Base-by-base conservation (phyloP, 2,113 vertebrate genomes). In the Tichodroma muraria region DNA sequence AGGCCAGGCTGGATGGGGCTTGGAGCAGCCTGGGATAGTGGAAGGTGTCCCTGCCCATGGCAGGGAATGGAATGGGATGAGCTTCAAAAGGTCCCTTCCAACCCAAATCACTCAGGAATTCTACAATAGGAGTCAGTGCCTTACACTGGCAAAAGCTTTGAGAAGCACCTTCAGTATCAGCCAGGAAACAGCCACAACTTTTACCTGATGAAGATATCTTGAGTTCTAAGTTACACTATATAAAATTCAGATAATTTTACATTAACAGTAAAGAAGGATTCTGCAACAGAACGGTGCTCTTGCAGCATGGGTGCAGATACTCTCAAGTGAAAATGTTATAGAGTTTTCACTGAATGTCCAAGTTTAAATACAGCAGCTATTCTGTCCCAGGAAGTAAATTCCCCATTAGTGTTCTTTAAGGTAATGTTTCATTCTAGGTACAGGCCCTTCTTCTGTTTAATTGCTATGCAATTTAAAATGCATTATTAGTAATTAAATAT, bases 1-100 rank as follows among this genome's bases (percentile, higher is more conserved):
- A 54, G 73, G 28, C 72, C 54, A 69, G 45, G 23, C 0, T 86
- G 63, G 28, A 61, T 9, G 3, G 28, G 53, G 17, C 13, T 86
- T 23, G 23, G 73, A 70, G 47, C n/a, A n/a, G 3, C 23, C 47
- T 70, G 49, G 49, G 40, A 5, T 0, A 13, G 30, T 40, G 42
- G 57, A 0, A 79, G 25, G 35, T 56, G 75, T 64, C 65, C 49
- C 75, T 60, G 12, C 6, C 11, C 22, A 15, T 60, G 38, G 27
- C 27, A 33, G 9, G 9, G 8, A 1, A 8, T 22, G 18, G 23
- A 2, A 77, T 1, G 2, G 8, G 15, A 47, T 24, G 8, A 6
- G 8, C 4, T 54, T 70, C 6, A 13, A 53, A 13, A 53, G 20
- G 2, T 64, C 21, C 9, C 14, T 56, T 42, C 21, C 75, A 64